phyloP scores from a whole-genome alignment of 2,113 vertebrate species.

The Helogale parvula region DNA sequence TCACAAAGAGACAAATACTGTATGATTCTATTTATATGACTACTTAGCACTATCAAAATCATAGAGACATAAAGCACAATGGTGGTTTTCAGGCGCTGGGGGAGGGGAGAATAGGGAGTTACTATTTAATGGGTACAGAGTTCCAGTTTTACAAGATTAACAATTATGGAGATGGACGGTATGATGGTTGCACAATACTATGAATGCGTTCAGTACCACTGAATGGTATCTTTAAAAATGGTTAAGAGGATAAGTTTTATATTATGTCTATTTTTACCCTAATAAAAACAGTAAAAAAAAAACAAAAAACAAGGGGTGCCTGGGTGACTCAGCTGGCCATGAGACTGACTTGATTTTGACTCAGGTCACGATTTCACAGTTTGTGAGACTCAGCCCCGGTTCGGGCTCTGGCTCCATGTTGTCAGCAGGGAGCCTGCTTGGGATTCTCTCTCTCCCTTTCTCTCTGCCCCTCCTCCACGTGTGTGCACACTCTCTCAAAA shows the following conservation, averaged over 20 bases:
- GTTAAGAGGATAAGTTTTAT: background rate
- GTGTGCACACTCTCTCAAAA: no score
- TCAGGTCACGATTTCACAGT: no score
- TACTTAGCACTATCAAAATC: background rate
- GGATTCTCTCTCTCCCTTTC: no score
- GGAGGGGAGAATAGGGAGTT: background rate
- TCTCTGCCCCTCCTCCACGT: no score
- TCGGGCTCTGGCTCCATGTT: no score
- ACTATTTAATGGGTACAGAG: background rate
- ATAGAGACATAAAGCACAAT: background rate
- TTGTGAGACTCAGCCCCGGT: no score
- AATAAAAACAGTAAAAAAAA: background rate
- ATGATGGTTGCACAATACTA: background rate
- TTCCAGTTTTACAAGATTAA: background rate
- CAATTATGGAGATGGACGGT: background rate
- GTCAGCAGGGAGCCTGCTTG: no score
- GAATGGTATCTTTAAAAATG: background rate
- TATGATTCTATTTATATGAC: background rate
- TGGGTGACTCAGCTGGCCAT: no score
- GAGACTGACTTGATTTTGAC: no score
- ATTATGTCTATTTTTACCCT: background rate
- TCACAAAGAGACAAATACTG: background rate
- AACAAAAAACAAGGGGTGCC: background rate
- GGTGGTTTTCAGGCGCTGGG: background rate
- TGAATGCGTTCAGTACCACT: background rate